Percentiles rank a stretch among this genome's conserved stretches.
Evolutionary conservation across 2,113 vertebrate species (phyloP).

Genomic region (Bettongia penicillata): DNA sequence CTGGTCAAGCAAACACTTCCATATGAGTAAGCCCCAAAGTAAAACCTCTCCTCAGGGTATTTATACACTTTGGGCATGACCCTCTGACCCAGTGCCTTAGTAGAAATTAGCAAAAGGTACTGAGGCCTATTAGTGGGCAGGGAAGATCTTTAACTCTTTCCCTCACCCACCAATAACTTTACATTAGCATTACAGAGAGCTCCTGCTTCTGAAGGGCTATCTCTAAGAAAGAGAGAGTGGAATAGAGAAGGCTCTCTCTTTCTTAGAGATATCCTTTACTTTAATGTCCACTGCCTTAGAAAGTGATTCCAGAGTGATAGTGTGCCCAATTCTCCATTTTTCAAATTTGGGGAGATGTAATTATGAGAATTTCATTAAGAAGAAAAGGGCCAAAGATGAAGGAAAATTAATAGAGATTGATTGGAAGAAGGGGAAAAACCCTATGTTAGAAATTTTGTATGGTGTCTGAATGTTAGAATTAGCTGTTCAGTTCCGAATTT

Average conservation of each 20-base stretch:
- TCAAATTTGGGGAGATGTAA: neutral
- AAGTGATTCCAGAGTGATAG: neutral
- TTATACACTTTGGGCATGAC: no score
- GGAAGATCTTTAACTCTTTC: no score
- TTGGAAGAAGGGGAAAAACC: neutral
- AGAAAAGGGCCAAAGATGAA: neutral
- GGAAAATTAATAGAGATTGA: neutral
- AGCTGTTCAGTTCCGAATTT: neutral
- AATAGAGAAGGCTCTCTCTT: no score
- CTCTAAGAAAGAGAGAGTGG: neutral
- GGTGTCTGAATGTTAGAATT: neutral
- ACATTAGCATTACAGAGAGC: neutral
- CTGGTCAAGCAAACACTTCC: no score
- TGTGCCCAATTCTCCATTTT: neutral
- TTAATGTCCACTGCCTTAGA: neutral
- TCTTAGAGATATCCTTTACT: neutral
- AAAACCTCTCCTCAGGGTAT: no score
- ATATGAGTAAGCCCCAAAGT: no score
- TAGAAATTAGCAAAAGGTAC: no score
- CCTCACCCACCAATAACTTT: no score
- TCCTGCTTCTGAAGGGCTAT: neutral
- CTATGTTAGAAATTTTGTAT: neutral
- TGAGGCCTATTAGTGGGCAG: no score
- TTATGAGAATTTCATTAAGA: neutral
- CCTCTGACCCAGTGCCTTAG: no score